Percentiles rank a stretch among this genome's conserved stretches.
phyloP scores from a whole-genome alignment of 2,113 vertebrate species.

The Chloropsis hardwickii region DNA sequence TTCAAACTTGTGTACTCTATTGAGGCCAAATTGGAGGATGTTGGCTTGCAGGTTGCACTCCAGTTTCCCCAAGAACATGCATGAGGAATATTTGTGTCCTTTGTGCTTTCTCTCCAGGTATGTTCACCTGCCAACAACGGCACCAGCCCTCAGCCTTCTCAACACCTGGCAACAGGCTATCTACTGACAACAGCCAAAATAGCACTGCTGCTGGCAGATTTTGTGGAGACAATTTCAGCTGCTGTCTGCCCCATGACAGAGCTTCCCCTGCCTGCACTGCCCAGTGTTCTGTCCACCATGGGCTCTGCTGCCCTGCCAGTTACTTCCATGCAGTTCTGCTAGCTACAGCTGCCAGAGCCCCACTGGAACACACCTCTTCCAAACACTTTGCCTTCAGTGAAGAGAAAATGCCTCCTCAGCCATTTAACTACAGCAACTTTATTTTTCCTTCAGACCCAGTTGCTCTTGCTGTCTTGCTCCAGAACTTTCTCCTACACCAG shows the following conservation, averaged over 20 bases:
- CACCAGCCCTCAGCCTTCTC: background rate
- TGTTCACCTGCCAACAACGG: background rate
- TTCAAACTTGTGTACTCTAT: background rate
- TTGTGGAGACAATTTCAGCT: background rate
- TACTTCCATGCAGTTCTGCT: background rate
- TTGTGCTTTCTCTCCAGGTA: background rate
- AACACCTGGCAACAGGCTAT: background rate
- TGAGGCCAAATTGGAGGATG: background rate
- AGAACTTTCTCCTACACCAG: background rate
- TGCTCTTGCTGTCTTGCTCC: background rate
- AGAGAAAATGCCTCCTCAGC: background rate
- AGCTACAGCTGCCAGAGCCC: background rate
- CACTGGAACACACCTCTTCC: background rate
- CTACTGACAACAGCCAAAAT: rapidly evolving
- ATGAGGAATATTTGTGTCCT: background rate
- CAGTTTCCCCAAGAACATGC: background rate
- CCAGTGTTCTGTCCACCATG: rapidly evolving
- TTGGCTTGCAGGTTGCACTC: rapidly evolving
- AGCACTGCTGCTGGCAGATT: background rate
- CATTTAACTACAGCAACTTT: background rate
- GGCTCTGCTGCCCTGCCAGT: background rate
- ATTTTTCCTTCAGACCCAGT: background rate
- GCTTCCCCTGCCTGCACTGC: background rate
- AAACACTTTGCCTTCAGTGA: background rate
- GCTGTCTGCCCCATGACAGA: background rate